These are phyloP conservation scores for Cynoglossus semilaevis DNA, from an alignment of 2,113 vertebrate species.

Conservation along the genomic window DNA sequence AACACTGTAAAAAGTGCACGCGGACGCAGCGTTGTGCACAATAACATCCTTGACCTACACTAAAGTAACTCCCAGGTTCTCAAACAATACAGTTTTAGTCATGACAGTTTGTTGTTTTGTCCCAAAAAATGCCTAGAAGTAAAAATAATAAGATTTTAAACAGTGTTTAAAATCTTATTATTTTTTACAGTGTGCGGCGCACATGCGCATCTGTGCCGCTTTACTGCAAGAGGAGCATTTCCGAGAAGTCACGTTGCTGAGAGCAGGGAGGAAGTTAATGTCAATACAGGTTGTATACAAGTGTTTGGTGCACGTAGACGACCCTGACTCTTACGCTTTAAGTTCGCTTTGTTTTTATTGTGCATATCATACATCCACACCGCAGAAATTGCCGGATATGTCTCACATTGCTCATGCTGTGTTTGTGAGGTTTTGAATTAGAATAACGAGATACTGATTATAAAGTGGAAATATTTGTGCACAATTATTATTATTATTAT, in stretches of 20 bases:
- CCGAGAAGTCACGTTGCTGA: constrained; percentile 58
- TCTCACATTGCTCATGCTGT: not conserved
- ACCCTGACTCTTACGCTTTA: not conserved
- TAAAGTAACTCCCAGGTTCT: too few species aligned
- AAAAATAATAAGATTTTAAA: too few species aligned
- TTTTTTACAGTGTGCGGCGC: constrained; percentile 26
- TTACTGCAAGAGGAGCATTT: constrained; percentile 3
- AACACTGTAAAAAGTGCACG: constrained; percentile 27
- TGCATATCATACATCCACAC: not conserved
- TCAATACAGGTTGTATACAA: not conserved
- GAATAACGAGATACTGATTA: too few species aligned
- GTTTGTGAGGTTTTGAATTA: not conserved
- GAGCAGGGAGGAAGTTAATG: constrained; percentile 46
- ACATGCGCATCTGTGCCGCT: constrained; percentile 23
- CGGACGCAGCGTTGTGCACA: not conserved
- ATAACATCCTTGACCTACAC: not conserved
- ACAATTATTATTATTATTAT: too few species aligned
- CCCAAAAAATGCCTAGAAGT: too few species aligned
- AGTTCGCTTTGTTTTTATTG: not conserved
- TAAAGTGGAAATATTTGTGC: too few species aligned
- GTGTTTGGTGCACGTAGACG: constrained; percentile 9
- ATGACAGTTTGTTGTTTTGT: too few species aligned
- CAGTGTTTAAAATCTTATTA: too few species aligned
- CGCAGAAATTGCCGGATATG: not conserved
- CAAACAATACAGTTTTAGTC: too few species aligned